A percentile compares a stretch with the other conserved stretches of the same genome.
Evolutionary conservation across 2,113 vertebrate species (phyloP).

Genomic region (Misgurnus anguillicaudatus): DNA sequence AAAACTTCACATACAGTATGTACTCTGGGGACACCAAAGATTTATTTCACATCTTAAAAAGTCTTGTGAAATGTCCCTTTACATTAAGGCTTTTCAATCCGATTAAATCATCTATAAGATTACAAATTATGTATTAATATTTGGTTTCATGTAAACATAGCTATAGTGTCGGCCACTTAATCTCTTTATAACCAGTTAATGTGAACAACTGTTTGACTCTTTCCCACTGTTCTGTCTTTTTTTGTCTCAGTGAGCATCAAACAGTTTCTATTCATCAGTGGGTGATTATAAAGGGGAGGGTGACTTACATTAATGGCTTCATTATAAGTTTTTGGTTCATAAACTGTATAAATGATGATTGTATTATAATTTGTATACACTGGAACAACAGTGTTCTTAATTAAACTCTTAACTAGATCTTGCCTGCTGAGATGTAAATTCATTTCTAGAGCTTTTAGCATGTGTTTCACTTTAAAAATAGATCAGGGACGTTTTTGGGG

Average conservation of each 20-base stretch:
- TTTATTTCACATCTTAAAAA: too few relatives aligned
- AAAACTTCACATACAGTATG: too few relatives aligned
- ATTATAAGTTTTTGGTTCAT: conserved; percentile 48
- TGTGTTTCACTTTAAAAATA: background rate
- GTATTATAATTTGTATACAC: conserved; percentile 28
- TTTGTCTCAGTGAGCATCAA: conserved; percentile 33
- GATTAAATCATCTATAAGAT: too few relatives aligned
- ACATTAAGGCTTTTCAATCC: too few relatives aligned
- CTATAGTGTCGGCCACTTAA: background rate
- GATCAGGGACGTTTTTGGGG: background rate
- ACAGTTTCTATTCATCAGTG: conserved; percentile 9
- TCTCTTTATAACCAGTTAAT: conserved; percentile 26
- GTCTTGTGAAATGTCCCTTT: too few relatives aligned
- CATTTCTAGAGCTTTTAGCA: conserved; percentile 22
- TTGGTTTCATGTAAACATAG: too few relatives aligned
- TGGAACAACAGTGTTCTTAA: conserved; percentile 37
- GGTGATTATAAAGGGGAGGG: conserved; percentile 27
- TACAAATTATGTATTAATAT: too few relatives aligned
- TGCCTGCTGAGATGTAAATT: conserved; percentile 24
- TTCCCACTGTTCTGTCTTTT: conserved; percentile 28
- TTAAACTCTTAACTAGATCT: conserved; percentile 42
- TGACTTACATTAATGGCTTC: conserved; percentile 35
- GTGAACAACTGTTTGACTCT: conserved; percentile 1
- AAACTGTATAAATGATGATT: conserved; percentile 51
- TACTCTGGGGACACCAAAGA: too few relatives aligned